Base-by-base conservation (phyloP, 2,888 invertebrate genomes). In the Caenorhabditis doughertyi region DNA sequence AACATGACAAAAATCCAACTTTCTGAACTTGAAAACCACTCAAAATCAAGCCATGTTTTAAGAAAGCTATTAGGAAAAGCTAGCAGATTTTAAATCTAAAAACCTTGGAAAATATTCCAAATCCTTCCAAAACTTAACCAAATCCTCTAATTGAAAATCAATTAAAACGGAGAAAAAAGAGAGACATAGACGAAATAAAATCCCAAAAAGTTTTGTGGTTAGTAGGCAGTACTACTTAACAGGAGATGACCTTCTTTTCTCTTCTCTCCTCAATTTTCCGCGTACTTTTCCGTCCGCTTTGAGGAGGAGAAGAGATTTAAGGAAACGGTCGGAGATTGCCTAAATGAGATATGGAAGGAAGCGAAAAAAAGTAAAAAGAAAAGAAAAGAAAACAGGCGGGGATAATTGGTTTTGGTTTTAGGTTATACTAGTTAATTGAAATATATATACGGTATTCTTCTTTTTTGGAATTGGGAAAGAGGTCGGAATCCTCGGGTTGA, bases 231-330 rank as follows among this genome's bases (percentile, higher is more conserved):
- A 58, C 23, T 58, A 58, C 39, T 58, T 51, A 25, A 58, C 23
- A n/a, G 23, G 13, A 29, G 56, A 56, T 71, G 71, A 72, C 71
- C 71, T 72, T 72, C 71, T 72, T 72, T 53, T 29, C 49, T 29
- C 32, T 29, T 23, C 35, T 65, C 23, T 13, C 35, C 1, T 32
- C 29, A 55, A 42, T 53, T 42, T 68, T 55, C 65, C 35, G n/a
- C n/a, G 65, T 47, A 5, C 8, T 47, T 47, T 8, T 49, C 49
- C 21, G 49, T 32, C 9, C n/a, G n/a, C n/a, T 32, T 32, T 32
- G 32, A 9, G 5, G 25, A 51, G 23, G 16, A 51, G 23, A 25
- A 9, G 55, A 55, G n/a, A n/a, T 5, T 7, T 7, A 35, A 35
- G 35, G 9, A 35, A 35, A 35, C 35, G 9, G 44, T n/a, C 44